Conservation (phyloP, 1,140 invertebrate species). For the Leptinotarsa undecemlineata region DNA sequence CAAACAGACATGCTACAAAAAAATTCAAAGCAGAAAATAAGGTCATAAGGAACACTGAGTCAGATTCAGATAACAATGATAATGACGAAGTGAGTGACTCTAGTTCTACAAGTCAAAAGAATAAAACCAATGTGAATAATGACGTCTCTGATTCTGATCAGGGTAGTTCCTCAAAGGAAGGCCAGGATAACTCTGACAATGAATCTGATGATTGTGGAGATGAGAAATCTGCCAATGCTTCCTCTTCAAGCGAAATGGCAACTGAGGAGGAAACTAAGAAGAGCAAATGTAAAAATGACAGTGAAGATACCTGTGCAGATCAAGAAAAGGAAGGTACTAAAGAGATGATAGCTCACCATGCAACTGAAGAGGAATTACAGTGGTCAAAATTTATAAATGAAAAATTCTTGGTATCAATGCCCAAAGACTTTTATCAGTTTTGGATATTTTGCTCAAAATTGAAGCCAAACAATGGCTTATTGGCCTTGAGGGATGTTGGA, state of each 20-base stretch:
- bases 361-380: slow-evolving; percentile 17
- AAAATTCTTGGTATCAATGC: slow-evolving; percentile 85
- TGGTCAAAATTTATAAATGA: slow-evolving; percentile 64
- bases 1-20: slow-evolving; percentile 13
- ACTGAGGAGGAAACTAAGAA: not conserved
- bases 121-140: slow-evolving; percentile 39
- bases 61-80: slow-evolving; percentile 15
- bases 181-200: slow-evolving; percentile 5
- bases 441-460: slow-evolving; percentile 77
- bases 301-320: not conserved
- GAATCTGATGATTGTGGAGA: slow-evolving; percentile 16
- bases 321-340: slow-evolving; percentile 10
- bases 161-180: slow-evolving; percentile 25
- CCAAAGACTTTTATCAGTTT: slow-evolving; percentile 84
- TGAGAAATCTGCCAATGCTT: too few species aligned
- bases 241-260: too few species aligned
- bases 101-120: slow-evolving; percentile 25
- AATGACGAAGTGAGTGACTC: slow-evolving; percentile 38
- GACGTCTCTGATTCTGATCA: slow-evolving; percentile 41
- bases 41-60: slow-evolving; percentile 2
- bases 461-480: slow-evolving; percentile 63
- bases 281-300: not conserved
- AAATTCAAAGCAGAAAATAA: slow-evolving; percentile 25
- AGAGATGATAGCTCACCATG: not conserved
- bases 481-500: slow-evolving; percentile 67